phyloP scores from a whole-genome alignment of 2,888 invertebrate species.

The Fragum whitleyi region DNA sequence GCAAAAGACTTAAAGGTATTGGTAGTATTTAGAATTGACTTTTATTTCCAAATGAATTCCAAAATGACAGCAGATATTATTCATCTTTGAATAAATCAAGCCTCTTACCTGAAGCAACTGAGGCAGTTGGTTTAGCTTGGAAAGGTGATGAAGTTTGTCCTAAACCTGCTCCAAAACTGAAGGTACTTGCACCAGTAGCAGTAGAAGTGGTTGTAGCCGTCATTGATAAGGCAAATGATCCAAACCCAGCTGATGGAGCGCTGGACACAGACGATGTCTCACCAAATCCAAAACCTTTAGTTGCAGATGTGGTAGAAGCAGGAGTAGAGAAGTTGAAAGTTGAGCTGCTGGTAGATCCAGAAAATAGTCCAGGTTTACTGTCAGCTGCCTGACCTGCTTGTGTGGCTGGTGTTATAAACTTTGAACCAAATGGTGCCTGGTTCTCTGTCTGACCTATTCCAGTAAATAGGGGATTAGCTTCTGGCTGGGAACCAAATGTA shows the following conservation, averaged over 20 bases:
- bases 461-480: background rate
- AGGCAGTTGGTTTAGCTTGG: constrained; percentile 2
- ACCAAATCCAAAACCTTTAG: constrained; percentile 3
- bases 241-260: background rate
- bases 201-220: constrained; percentile 10
- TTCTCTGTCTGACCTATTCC: constrained; percentile 1
- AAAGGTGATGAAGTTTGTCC: background rate
- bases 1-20: no score
- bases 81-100: no score
- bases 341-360: background rate
- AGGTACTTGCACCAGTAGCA: background rate
- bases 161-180: constrained; percentile 6
- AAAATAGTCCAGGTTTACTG: background rate
- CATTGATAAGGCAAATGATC: background rate
- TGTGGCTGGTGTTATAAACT: background rate
- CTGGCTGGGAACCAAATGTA: constrained; percentile 13
- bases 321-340: background rate
- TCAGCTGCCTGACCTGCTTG: background rate
- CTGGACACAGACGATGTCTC: background rate
- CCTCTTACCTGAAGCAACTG: background rate
- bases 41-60: no score
- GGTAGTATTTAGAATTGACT: no score
- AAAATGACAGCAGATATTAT: no score
- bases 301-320: background rate
- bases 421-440: background rate